phyloP scores from a whole-genome alignment of 1,140 invertebrate genomes.

The Leptonema lineaticorne region DNA sequence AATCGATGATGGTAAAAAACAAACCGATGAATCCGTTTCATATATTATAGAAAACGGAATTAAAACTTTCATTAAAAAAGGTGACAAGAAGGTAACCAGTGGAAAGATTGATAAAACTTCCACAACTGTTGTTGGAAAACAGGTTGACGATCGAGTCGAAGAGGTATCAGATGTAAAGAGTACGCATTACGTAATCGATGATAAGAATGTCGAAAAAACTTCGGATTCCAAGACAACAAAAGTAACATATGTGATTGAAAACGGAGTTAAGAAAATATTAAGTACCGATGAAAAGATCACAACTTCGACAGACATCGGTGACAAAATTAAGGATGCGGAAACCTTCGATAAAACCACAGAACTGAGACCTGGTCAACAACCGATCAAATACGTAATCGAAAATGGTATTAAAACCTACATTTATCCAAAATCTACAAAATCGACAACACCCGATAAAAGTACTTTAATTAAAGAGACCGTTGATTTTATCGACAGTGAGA shows the following conservation, averaged over 20 bases:
- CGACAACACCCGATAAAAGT: conserved; percentile 2
- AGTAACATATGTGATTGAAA: conserved; percentile 39
- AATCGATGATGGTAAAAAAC: not conserved
- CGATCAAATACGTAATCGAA: conserved; percentile 32
- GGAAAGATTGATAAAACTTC: conserved; percentile 3
- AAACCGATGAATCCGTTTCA: conserved; percentile 2
- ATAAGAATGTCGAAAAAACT: conserved; percentile 20
- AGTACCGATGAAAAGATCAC: conserved; percentile 3
- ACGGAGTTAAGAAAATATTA: not conserved
- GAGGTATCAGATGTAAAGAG: not conserved
- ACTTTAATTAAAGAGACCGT: conserved; percentile 4
- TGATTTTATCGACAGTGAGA: conserved; percentile 46
- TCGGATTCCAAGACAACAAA: conserved; percentile 5
- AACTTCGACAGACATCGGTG: not conserved
- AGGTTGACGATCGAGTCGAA: not conserved
- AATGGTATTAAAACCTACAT: conserved; percentile 37
- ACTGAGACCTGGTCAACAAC: not conserved
- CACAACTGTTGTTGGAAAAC: not conserved
- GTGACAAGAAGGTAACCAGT: not conserved
- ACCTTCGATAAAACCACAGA: not conserved
- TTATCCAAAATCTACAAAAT: conserved; percentile 10
- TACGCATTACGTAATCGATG: not conserved
- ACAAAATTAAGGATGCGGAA: not conserved
- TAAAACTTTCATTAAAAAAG: conserved; percentile 32
- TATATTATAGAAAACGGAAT: conserved; percentile 38